These are phyloP conservation scores for Silurus aristotelis DNA, from an alignment of 2,797 vertebrate genomes.

Conservation along the genomic window DNA sequence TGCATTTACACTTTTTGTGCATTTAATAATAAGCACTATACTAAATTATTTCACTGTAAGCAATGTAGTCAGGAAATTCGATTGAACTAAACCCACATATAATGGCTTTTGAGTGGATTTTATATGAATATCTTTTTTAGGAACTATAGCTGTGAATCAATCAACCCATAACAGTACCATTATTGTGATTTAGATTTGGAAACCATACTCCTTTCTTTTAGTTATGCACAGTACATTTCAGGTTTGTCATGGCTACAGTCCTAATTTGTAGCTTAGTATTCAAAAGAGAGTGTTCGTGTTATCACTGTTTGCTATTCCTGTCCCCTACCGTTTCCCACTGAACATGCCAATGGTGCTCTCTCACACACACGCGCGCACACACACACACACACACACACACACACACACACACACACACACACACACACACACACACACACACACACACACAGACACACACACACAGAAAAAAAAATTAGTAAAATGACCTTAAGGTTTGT, in stretches of 20 bases:
- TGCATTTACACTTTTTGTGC: neutral
- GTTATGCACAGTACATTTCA: neutral
- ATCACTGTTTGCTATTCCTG: constrained; percentile 52
- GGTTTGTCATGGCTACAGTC: neutral
- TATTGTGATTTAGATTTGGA: neutral
- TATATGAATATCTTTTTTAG: no score
- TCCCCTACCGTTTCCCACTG: constrained; percentile 40
- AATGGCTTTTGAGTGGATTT: no score
- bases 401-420: constrained; percentile 2
- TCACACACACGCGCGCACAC: constrained; percentile 30
- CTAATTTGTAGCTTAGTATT: constrained; percentile 1
- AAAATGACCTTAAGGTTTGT: neutral
- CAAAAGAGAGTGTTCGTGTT: constrained; percentile 15
- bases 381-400: constrained; percentile 14
- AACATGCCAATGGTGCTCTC: constrained; percentile 33
- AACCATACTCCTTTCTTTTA: neutral
- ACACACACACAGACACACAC: no score
- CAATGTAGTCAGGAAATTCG: no score
- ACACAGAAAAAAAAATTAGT: neutral
- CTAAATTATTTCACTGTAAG: no score
- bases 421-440: no score
- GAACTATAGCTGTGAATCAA: no score
- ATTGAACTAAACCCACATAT: no score
- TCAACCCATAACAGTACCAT: no score
- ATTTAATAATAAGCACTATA: neutral